Base-by-base conservation (phyloP, 2,113 vertebrate genomes). In the Jacana jacana region DNA sequence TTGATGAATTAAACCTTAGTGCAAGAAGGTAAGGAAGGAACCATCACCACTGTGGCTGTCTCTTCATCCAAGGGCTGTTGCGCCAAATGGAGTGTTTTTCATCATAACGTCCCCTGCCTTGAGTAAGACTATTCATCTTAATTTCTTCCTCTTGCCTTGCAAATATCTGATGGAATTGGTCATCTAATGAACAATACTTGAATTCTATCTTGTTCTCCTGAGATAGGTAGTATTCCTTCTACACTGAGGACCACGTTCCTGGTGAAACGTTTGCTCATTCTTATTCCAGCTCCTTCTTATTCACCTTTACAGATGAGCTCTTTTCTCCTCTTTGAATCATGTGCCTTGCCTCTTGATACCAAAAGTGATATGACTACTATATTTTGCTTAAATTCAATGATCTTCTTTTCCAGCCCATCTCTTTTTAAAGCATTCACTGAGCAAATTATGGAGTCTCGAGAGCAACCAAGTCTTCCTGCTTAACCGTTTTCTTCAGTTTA, bases 401-500 rank as follows among this genome's bases (percentile, higher is more conserved):
- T 86, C 73, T 72, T 81, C 68, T 91, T 80, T 90, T 79, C 69
- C 89, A 95, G 61, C 90, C 93, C 61, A 48, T 86, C 55, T 91
- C 95, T 92, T 91, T 91, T 81, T 82, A 84, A 91, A 54, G 85
- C 63, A 44, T 93, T 95, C 84, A 88, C 42, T 9, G 4, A 79
- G 73, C 46, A 96, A 92, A 93, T 88, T 51, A 93, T 6, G 68
- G 81, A 94, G 70, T 85, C 85, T 96, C 88, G 13, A 81, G 85
- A 93, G 91, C 55, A 86, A 80, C 78, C 48, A 72, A 84, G 20
- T 66, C 60, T 81, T 95, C 66, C 81, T 28, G 66, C 55, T 86
- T 54, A 51, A 48, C 51, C 16, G 52, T 71, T 88, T 81, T 49
- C 85, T 71, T 76, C 70, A 4, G 17, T 90, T 92, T 87, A 79